phyloP scores from a whole-genome alignment of 2,113 vertebrate genomes.

The Archocentrus centrarchus region DNA sequence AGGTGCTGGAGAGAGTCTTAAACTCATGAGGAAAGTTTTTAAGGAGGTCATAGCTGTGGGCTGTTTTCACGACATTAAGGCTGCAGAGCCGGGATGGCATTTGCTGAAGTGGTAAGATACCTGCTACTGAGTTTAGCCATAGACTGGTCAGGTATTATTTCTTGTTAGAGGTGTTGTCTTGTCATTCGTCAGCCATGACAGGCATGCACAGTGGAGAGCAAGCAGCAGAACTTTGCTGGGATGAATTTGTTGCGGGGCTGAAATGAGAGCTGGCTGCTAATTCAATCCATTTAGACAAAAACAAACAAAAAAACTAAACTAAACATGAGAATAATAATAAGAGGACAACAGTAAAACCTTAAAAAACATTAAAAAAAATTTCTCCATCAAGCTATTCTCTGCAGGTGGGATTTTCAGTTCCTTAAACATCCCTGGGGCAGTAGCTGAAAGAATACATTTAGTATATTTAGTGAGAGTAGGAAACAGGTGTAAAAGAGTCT shows the following conservation, averaged over 20 bases:
- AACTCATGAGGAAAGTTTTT: neutral
- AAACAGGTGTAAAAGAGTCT: neutral
- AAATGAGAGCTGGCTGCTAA: neutral
- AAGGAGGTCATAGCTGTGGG: too few relatives aligned
- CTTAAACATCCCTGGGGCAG: neutral
- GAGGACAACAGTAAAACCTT: too few relatives aligned
- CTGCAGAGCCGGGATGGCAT: neutral
- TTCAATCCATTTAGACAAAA: neutral
- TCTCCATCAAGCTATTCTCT: too few relatives aligned
- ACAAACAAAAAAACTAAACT: too few relatives aligned
- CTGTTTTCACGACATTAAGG: neutral
- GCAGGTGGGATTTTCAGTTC: neutral
- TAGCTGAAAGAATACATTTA: neutral
- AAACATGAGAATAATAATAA: too few relatives aligned
- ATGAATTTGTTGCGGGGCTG: neutral
- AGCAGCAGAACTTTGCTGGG: neutral
- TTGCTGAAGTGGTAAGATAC: neutral
- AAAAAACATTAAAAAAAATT: too few relatives aligned
- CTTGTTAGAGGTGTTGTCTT: neutral
- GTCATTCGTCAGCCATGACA: neutral
- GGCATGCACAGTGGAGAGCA: neutral
- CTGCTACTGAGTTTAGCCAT: neutral
- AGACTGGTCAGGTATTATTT: neutral
- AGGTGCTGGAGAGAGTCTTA: neutral
- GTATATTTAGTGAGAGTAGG: neutral